These are phyloP conservation scores for Drosophila sturtevanti DNA, from an alignment of 1,140 invertebrate species.

Conservation along the genomic window DNA sequence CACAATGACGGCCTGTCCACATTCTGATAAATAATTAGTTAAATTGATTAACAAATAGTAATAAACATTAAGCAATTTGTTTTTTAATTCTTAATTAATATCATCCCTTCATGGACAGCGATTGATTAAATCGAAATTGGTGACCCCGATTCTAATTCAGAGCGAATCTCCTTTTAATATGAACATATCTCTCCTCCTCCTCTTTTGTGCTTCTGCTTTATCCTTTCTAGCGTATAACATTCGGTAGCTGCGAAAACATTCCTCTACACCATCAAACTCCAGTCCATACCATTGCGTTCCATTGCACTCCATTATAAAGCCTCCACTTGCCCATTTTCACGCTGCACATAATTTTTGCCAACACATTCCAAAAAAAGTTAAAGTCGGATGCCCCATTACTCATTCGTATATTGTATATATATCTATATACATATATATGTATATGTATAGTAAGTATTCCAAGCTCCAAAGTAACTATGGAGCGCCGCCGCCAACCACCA, in stretches of 20 bases:
- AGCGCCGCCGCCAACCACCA: slow-evolving; percentile 66
- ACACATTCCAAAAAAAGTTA: slow-evolving; percentile 61
- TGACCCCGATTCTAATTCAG: not conserved
- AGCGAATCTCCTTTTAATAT: no score
- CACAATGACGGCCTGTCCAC: not conserved
- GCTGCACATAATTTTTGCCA: slow-evolving; percentile 70
- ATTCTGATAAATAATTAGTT: not conserved
- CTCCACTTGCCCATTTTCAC: slow-evolving; percentile 55
- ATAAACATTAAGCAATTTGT: not conserved
- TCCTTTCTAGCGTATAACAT: not conserved
- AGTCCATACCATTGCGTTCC: not conserved
- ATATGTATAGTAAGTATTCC: not conserved
- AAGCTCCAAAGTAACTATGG: slow-evolving; percentile 23
- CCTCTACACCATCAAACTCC: not conserved
- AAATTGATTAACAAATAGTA: not conserved
- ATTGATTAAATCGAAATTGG: no score
- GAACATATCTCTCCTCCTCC: no score
- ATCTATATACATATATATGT: not conserved
- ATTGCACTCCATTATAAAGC: slow-evolving; percentile 2
- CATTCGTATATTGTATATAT: slow-evolving; percentile 50
- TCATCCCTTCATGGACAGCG: no score
- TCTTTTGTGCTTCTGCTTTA: not conserved
- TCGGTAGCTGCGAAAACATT: slow-evolving; percentile 9
- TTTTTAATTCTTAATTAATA: no score
- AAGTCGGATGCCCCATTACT: slow-evolving; percentile 67